These are phyloP conservation scores for Reinhardtius hippoglossoides DNA, from an alignment of 2,113 vertebrate genomes.

Conservation along the genomic window DNA sequence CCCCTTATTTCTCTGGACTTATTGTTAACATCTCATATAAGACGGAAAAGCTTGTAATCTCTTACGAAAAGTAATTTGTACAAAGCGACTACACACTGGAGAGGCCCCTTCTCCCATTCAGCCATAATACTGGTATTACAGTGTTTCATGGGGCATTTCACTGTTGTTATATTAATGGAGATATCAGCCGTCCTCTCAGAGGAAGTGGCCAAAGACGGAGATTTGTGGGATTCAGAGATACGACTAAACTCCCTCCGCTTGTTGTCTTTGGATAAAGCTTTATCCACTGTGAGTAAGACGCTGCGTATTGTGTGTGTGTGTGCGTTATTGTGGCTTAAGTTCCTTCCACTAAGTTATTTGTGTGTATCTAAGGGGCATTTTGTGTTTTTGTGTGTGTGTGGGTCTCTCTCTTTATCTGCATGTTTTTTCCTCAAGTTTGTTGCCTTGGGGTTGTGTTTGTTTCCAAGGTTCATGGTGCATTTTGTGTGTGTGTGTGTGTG, in stretches of 20 bases:
- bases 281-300: conserved; percentile 36
- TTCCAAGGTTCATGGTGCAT: conserved; percentile 46
- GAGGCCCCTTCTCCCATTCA: conserved; percentile 32
- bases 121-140: conserved; percentile 49
- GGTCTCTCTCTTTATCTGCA: conserved; percentile 11
- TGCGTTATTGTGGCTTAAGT: conserved; percentile 38
- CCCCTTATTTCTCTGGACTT: conserved; percentile 31
- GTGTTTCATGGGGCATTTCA: conserved; percentile 41
- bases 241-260: conserved; percentile 49
- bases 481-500: conserved; percentile 6
- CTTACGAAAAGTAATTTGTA: conserved; percentile 6
- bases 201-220: conserved; percentile 45
- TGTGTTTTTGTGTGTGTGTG: background rate
- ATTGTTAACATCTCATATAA: conserved; percentile 27
- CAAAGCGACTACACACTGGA: conserved; percentile 5
- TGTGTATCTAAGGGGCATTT: conserved; percentile 40
- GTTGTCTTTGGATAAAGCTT: conserved; percentile 67
- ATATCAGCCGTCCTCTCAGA: conserved; percentile 49
- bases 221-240: conserved; percentile 64
- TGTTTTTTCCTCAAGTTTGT: conserved; percentile 45
- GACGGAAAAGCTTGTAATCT: conserved; percentile 42
- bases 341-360: conserved; percentile 42
- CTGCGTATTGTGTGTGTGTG: conserved; percentile 8
- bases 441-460: conserved; percentile 42
- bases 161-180: conserved; percentile 55